phyloP scores from a whole-genome alignment of 1,140 invertebrate species.

The Psilanteris sp. region DNA sequence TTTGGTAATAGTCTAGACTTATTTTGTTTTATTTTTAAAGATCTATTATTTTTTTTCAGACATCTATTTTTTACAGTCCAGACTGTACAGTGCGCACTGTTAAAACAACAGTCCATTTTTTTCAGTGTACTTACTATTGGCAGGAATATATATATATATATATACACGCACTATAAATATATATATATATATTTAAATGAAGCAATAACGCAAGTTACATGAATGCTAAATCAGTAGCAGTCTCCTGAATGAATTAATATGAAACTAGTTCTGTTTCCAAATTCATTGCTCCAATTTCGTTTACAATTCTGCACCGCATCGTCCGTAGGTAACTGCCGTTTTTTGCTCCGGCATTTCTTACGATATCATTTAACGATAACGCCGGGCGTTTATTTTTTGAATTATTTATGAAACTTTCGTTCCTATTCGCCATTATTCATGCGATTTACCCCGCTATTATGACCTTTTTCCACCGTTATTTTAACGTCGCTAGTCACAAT shows the following conservation, averaged over 20 bases:
- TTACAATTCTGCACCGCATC: constrained; percentile 6
- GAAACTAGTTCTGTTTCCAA: constrained; percentile 7
- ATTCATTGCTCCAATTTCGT: constrained; percentile 15
- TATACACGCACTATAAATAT: too few species aligned
- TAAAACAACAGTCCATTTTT: too few species aligned
- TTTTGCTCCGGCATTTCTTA: constrained; percentile 4
- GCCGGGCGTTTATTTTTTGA: constrained; percentile 7
- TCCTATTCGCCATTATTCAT: constrained; percentile 3
- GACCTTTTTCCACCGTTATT: neutral
- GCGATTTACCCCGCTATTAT: neutral
- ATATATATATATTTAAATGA: too few species aligned
- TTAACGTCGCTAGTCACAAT: neutral
- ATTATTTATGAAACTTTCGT: neutral
- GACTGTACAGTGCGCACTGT: too few species aligned
- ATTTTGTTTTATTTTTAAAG: too few species aligned
- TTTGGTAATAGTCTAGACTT: too few species aligned
- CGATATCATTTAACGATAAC: constrained; percentile 7
- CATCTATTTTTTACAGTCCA: too few species aligned
- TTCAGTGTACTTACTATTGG: too few species aligned
- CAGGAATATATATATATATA: too few species aligned
- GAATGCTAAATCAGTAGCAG: constrained; percentile 16
- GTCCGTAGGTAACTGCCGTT: constrained; percentile 6
- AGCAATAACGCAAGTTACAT: constrained; percentile 29
- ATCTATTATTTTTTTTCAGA: too few species aligned
- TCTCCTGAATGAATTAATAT: constrained; percentile 36